A percentile compares a stretch with the other conserved stretches of the same genome.
phyloP scores from a whole-genome alignment of 2,797 vertebrate genomes.

The Somateria mollissima region DNA sequence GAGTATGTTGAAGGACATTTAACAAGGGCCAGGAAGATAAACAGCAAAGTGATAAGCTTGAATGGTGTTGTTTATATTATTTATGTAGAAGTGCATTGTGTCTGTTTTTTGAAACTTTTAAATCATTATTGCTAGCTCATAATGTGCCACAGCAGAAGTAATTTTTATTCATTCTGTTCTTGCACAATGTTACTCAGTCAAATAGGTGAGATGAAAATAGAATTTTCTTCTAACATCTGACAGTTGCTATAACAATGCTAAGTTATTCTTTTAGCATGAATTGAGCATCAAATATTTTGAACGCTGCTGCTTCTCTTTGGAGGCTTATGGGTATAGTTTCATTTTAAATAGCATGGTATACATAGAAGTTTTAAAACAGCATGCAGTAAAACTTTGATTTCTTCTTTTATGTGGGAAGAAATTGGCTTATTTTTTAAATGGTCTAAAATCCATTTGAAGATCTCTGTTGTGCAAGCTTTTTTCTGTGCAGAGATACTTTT shows the following conservation, averaged over 20 bases:
- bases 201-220: neutral
- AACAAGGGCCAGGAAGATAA: neutral
- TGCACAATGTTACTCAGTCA: neutral
- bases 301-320: slow-evolving; percentile 3
- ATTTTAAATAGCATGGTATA: neutral
- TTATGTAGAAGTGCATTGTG: neutral
- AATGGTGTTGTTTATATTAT: neutral
- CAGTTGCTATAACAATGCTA: neutral
- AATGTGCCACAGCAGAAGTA: neutral
- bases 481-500: neutral
- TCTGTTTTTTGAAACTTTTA: neutral
- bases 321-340: neutral
- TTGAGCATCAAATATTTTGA: slow-evolving; percentile 11
- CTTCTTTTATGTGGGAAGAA: neutral
- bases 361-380: neutral
- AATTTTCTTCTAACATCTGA: neutral
- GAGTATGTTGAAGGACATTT: neutral
- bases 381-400: neutral
- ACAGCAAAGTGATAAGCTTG: neutral
- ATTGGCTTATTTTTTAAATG: neutral
- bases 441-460: neutral
- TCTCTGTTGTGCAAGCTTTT: neutral
- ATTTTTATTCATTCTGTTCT: neutral
- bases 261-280: neutral
- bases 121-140: neutral